Evolutionary conservation across 1,140 invertebrate genomes (phyloP).

Genomic region (Mycetomoellerius zeteki): DNA sequence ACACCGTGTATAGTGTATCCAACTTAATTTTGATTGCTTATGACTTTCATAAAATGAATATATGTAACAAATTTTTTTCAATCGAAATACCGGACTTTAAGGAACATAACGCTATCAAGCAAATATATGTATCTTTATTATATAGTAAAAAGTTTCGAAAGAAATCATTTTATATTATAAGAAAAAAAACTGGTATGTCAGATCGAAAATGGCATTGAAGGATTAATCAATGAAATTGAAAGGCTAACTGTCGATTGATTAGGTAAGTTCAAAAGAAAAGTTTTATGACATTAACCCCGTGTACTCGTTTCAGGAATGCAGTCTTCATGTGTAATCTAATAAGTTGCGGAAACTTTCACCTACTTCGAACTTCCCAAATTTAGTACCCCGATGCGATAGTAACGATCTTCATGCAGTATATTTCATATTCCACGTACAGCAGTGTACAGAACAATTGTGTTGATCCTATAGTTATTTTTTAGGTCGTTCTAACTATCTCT

Average conservation of each 20-base stretch:
- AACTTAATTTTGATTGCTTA: too few relatives aligned
- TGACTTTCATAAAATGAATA: too few relatives aligned
- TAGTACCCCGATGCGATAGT: constrained; percentile 1
- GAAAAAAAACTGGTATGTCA: too few relatives aligned
- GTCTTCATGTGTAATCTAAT: constrained; percentile 66
- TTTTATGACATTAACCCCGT: constrained; percentile 29
- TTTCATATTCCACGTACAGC: constrained; percentile 8
- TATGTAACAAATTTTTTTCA: too few relatives aligned
- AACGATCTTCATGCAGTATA: constrained; percentile 17
- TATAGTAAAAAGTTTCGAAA: too few relatives aligned
- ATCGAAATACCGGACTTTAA: too few relatives aligned
- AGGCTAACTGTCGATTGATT: constrained; percentile 1
- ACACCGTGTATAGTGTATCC: too few relatives aligned
- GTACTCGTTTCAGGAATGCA: constrained; percentile 28
- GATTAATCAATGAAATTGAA: constrained; percentile 5
- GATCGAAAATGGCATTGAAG: too few relatives aligned
- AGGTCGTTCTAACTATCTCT: neutral
- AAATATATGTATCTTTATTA: too few relatives aligned
- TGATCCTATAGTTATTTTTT: constrained; percentile 19
- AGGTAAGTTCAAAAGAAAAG: constrained; percentile 3
- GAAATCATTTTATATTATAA: too few relatives aligned
- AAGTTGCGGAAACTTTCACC: constrained; percentile 73
- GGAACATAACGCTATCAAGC: too few relatives aligned
- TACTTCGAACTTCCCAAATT: constrained; percentile 55
- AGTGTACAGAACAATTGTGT: constrained; percentile 27